Percentiles rank a stretch among this genome's conserved stretches.
Conservation (phyloP, 2,113 vertebrate genomes). For the Picathartes gymnocephalus region DNA sequence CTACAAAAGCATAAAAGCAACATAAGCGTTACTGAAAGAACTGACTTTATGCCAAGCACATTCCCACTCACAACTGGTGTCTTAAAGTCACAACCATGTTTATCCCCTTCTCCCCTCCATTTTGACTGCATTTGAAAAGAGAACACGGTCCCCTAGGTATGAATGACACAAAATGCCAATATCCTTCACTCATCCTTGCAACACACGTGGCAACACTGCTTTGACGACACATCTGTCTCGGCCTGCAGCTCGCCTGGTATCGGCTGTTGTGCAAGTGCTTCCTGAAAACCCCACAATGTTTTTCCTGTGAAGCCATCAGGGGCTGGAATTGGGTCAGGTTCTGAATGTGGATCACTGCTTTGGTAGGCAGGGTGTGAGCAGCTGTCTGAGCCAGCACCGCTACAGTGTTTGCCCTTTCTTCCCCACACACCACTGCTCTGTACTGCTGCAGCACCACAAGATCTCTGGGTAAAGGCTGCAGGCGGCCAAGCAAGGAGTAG, state of each 20-base stretch:
- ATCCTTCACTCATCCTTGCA: background rate
- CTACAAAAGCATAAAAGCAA: background rate
- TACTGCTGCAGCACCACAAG: background rate
- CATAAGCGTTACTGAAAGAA: background rate
- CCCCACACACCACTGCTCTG: background rate
- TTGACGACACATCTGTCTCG: background rate
- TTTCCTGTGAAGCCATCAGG: background rate
- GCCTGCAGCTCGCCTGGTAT: background rate
- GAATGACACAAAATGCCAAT: background rate
- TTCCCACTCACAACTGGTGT: background rate
- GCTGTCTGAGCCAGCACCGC: background rate
- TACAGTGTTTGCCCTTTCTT: rapidly evolving
- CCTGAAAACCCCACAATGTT: background rate
- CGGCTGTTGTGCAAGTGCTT: background rate
- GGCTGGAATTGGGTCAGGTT: background rate
- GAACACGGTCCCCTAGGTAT: background rate
- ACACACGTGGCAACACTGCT: background rate
- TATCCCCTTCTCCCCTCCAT: background rate
- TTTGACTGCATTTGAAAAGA: background rate
- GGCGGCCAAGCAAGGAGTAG: rapidly evolving
- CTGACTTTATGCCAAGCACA: background rate
- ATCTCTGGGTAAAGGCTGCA: background rate
- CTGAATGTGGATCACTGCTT: background rate
- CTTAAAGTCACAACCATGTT: background rate
- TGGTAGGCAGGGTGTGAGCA: background rate